Base-by-base conservation (phyloP, 1,140 invertebrate genomes). In the Caerostris darwini region DNA sequence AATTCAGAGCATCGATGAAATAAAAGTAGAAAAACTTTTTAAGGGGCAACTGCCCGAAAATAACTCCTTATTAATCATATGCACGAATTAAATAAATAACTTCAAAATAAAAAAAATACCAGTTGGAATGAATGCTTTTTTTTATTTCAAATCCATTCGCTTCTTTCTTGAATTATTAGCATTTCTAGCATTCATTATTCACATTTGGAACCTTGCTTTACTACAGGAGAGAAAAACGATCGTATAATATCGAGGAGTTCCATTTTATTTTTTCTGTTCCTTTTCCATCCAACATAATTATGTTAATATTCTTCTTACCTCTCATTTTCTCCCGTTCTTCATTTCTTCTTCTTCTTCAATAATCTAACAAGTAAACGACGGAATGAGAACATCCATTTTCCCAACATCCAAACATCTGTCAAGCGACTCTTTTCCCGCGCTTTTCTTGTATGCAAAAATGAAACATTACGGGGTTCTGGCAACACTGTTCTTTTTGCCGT, bases 381-480 rank as follows among this genome's bases (percentile, higher is more conserved):
- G 54, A 91, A 10, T 14, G 7, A 67, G 69, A 82, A 82, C 90
- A 91, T 91, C 71, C 69, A 61, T 91, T 91, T 58, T 90, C 56
- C 19, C 12, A 19, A 34, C 90, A 81, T 81, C n/a, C 57, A 91
- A 91, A 91, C 90, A 91, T 91, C 90, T 91, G 90, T 91, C 90
- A 91, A 61, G 57, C 58, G 88, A 54, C 69, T 61, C 34, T 6
- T 90, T 89, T 53, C n/a, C 54, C 56, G 88, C 54, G 14, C 7
- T 90, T 69, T 54, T 64, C 56, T 82, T 53, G 90, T n/a, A 91
- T 81, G 69, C 71, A 61, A 91, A 91, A 82, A 81, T 61, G 71
- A 91, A 91, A 82, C 54, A 90, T 57, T 90, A 71, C 6, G 88
- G 56, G 88, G 88, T 34, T 34, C 4, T 56, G 54, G 56, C 90